Base-by-base conservation (phyloP, 2,113 vertebrate genomes). In the Thomomys bottae region DNA sequence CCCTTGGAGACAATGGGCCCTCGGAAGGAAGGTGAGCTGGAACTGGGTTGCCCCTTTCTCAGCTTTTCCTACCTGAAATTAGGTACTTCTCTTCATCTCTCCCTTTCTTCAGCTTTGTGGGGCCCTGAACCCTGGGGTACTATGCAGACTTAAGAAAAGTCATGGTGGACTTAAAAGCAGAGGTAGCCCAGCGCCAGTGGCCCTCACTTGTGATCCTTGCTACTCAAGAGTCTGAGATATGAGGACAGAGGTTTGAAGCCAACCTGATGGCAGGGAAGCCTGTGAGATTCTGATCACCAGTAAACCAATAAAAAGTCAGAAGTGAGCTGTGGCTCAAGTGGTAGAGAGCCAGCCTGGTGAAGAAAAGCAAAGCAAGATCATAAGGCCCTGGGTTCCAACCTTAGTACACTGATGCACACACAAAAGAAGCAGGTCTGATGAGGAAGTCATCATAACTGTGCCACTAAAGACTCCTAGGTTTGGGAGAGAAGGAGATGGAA, bases 81-180 rank as follows among this genome's bases (percentile, higher is more conserved):
- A 54, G 17, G 49, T 54, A 54, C 49, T 59, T 23, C 15, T 8
- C 18, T 38, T 40, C 18, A n/a, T n/a, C 28, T 24, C 36, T 45
- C n/a, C 72, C n/a, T 45, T 61, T 71, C 30, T 72, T 64, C 42
- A 38, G 80, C 45, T 40, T 34, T 57, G 24, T 38, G 63, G 71
- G 84, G 21, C 42, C 36, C 89, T 87, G 32, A 76, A 70, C 64
- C 66, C 21, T 15, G 30, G 68, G 28, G 73, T 70, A 78, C 36
- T 66, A 82, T 34, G 36, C 10, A 1, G 61, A 85, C 26, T 78
- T 94, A 72, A 93, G 59, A 26, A 42, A 42, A 77, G 45, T 76
- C 54, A 38, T 38, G 77, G 71, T 87, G 72, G 68, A 84, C 38
- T 84, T 76, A 81, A 54, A 82, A 64, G 59, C 17, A 87, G 68